Base-by-base conservation (phyloP, 92 coral and sea anemone species). In the Hydrozoanthus gracilis region DNA sequence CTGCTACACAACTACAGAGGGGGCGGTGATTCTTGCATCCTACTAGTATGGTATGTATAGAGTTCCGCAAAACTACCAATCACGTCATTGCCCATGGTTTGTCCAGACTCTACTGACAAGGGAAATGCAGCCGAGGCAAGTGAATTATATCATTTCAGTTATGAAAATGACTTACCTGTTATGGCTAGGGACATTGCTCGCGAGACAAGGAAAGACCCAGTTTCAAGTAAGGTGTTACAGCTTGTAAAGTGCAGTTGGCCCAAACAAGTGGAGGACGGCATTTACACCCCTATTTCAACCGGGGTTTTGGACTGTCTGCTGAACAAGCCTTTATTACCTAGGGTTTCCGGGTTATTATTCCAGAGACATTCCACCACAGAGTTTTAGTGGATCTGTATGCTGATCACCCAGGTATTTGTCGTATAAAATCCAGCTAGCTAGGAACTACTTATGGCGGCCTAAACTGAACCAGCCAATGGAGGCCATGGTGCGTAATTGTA, bases 381-480 rank as follows among this genome's bases (percentile, higher is more conserved):
- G 44, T 85, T 20, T 48, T 85, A 13, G 75, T 14, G 67, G 75
- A 14, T 45, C 88, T 85, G 17, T 62, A 74, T 44, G 88, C 77
- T 17, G 75, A 58, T 52, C 74, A 85, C n/a, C 88, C 82, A 6
- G 74, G 75, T 27, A 54, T 58, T 17, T 8, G 51, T 54, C 72
- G 74, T 4, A 75, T 74, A 83, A 71, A 72, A 52, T 20, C 17
- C 2, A n/a, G 4, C 45, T 84, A 20, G 82, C 71, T 47, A 20
- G 82, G 47, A 73, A 45, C 15, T 68, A 52, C 44, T 51, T 71
- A 12, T 85, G 88, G 83, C 74, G 66, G 83, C 88, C 88, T 14
- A 18, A 45, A 2, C 61, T 76, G 2, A 76, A 86, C 13, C 27
- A 78, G 4, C 73, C 47, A 7, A 72, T 73, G 4, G 82, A 85